A percentile compares a stretch with the other conserved stretches of the same genome.
Evolutionary conservation across 2,797 vertebrate species (phyloP).

Genomic region (Rachycentron canadum): DNA sequence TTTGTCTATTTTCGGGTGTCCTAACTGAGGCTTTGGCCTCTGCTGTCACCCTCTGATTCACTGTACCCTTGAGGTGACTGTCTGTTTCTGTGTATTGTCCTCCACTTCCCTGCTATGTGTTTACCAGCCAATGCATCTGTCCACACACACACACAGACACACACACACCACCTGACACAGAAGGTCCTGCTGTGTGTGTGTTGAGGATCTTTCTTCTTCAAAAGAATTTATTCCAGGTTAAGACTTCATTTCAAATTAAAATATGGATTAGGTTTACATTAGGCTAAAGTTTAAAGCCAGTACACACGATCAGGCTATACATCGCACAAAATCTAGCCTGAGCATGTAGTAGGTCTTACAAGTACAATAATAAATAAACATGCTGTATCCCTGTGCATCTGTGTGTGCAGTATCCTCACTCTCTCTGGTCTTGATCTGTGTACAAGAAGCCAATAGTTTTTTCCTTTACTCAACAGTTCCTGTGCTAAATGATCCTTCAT

Average conservation of each 20-base stretch:
- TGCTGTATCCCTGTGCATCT: neutral
- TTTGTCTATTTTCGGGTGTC: constrained; percentile 69
- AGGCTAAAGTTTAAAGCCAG: neutral
- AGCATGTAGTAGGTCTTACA: neutral
- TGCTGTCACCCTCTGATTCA: constrained; percentile 74
- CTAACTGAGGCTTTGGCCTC: constrained; percentile 63
- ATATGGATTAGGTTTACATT: neutral
- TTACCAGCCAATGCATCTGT: constrained; percentile 58
- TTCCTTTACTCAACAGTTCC: neutral
- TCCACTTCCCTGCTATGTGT: constrained; percentile 47
- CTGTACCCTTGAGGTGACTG: constrained; percentile 72
- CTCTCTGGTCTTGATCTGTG: neutral
- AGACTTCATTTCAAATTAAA: constrained; percentile 10
- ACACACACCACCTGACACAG: constrained; percentile 45
- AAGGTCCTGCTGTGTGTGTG: constrained; percentile 42
- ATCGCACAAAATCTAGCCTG: too few species aligned
- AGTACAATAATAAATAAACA: neutral
- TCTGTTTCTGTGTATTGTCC: constrained; percentile 53
- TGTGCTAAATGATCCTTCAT: constrained; percentile 21
- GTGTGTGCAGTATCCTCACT: neutral
- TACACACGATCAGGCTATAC: neutral
- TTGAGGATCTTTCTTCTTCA: neutral
- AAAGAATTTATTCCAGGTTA: neutral
- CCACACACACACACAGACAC: constrained; percentile 33
- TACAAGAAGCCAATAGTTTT: constrained; percentile 9